Conservation (phyloP, 2,113 vertebrate genomes). For the Oreotrochilus melanogaster region DNA sequence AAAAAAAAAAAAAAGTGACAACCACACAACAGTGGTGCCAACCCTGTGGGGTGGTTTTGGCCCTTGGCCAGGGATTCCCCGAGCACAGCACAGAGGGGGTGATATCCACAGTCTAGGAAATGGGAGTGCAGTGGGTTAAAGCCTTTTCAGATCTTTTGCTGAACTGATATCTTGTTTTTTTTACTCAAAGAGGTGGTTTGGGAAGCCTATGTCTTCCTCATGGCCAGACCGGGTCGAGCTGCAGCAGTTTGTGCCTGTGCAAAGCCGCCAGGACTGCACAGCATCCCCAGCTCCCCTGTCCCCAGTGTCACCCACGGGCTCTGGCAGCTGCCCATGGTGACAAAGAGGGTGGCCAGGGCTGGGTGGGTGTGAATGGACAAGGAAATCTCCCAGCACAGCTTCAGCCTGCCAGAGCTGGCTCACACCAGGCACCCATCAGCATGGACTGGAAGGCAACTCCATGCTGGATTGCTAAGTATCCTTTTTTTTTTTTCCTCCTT, state of each 20-base stretch:
- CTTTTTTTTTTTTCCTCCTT: rapidly evolving
- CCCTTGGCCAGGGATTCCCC: rapidly evolving
- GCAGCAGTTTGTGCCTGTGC: neutral
- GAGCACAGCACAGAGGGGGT: rapidly evolving
- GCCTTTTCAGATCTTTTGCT: neutral
- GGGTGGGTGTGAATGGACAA: rapidly evolving
- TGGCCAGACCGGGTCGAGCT: rapidly evolving
- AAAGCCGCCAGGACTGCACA: neutral
- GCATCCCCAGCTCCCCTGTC: neutral
- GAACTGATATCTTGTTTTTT: neutral
- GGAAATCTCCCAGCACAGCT: neutral
- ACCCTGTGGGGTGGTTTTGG: rapidly evolving
- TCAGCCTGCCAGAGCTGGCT: neutral
- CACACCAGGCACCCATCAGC: neutral
- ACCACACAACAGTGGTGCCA: neutral
- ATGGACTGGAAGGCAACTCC: neutral
- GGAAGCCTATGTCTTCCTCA: rapidly evolving
- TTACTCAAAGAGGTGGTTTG: neutral
- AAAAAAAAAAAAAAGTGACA: too few relatives aligned
- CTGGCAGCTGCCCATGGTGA: neutral
- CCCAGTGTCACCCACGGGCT: rapidly evolving
- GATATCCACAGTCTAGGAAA: neutral
- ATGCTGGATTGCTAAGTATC: neutral
- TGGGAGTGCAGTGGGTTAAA: rapidly evolving
- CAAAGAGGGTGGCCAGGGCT: neutral